Evolutionary conservation across 2,888 invertebrate species (phyloP).

Genomic region (Clitarchus hookeri): DNA sequence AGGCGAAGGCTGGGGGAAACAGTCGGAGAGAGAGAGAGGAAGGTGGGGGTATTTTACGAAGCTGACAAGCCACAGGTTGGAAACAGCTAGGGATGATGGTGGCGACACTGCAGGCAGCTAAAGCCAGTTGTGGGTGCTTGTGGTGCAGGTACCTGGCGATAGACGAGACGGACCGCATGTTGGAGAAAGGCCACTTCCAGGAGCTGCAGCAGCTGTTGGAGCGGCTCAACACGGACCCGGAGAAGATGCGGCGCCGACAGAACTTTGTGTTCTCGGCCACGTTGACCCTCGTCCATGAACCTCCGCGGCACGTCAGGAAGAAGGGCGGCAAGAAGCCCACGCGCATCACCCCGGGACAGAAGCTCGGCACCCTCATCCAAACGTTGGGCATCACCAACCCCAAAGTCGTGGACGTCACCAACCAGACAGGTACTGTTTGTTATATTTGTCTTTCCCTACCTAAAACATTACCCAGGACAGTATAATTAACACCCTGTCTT

Average conservation of each 20-base stretch:
- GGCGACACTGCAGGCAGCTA: no score
- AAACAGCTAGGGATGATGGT: no score
- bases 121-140: background rate
- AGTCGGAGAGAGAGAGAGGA: no score
- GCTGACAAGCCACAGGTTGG: no score
- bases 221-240: slow-evolving; percentile 72
- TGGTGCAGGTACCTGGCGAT: slow-evolving; percentile 80
- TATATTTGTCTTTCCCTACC: no score
- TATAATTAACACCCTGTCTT: no score
- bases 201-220: slow-evolving; percentile 84
- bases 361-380: slow-evolving; percentile 76
- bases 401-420: slow-evolving; percentile 91
- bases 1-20: no score
- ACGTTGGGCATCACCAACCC: slow-evolving; percentile 84
- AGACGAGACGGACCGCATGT: slow-evolving; percentile 98
- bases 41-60: no score
- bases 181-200: slow-evolving; percentile 94
- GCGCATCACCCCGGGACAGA: slow-evolving; percentile 69
- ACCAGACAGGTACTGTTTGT: slow-evolving; percentile 64
- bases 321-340: slow-evolving; percentile 36
- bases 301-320: slow-evolving; percentile 65
- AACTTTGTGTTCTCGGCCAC: slow-evolving; percentile 98
- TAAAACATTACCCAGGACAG: no score
- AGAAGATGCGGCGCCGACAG: slow-evolving; percentile 68
- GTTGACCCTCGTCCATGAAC: slow-evolving; percentile 85